A percentile compares a stretch with the other conserved stretches of the same genome.
Evolutionary conservation across 2,797 vertebrate species (phyloP).

Genomic region (Sebastolobus alascanus): DNA sequence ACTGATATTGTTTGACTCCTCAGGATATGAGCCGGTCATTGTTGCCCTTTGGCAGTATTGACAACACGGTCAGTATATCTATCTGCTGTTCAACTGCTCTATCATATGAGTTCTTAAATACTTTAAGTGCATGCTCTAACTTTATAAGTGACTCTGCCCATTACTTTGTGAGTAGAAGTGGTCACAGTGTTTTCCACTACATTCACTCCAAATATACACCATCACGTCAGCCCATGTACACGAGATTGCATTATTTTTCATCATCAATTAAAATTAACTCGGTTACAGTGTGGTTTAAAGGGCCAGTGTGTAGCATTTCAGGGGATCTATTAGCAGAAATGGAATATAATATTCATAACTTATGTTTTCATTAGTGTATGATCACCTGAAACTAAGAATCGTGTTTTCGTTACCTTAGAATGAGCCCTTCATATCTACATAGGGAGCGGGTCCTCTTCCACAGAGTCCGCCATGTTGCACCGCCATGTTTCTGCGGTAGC

Average conservation of each 20-base stretch:
- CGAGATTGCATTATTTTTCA: not conserved
- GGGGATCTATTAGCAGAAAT: too few relatives aligned
- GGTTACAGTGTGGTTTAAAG: not conserved
- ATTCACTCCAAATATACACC: not conserved
- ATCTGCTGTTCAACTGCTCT: not conserved
- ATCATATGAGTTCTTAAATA: not conserved
- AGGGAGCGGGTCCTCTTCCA: too few relatives aligned
- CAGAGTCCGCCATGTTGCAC: too few relatives aligned
- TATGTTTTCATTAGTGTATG: too few relatives aligned
- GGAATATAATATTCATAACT: too few relatives aligned
- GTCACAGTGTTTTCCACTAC: not conserved
- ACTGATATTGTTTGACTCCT: conserved; percentile 62
- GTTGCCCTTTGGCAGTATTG: conserved; percentile 84
- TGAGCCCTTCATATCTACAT: too few relatives aligned
- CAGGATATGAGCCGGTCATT: conserved; percentile 85
- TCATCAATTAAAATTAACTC: not conserved
- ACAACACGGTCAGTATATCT: conserved; percentile 83
- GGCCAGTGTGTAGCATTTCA: too few relatives aligned
- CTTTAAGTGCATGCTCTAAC: conserved; percentile 23
- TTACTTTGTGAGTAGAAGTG: not conserved
- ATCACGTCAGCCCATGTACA: not conserved
- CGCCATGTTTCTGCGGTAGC: too few relatives aligned
- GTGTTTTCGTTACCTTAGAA: too few relatives aligned
- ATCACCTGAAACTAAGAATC: too few relatives aligned
- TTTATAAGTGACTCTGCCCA: not conserved